A percentile compares a stretch with the other conserved stretches of the same genome.
These are phyloP conservation scores for Phocoena sinus DNA, from an alignment of 2,113 vertebrate species.

Conservation along the genomic window DNA sequence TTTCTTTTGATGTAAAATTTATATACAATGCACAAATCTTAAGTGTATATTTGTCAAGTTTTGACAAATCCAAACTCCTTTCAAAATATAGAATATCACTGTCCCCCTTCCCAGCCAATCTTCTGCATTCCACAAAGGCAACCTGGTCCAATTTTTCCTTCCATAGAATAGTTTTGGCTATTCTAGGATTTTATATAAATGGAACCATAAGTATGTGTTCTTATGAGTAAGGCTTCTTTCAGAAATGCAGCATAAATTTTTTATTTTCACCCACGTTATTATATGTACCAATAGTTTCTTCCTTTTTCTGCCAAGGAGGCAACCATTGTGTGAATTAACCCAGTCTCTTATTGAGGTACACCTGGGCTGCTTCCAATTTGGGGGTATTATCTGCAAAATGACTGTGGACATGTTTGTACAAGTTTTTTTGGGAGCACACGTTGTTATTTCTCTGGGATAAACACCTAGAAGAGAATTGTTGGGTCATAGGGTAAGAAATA, in stretches of 20 bases:
- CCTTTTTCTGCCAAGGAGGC: neutral
- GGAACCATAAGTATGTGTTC: neutral
- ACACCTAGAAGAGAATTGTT: neutral
- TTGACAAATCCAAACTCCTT: neutral
- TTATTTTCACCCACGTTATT: neutral
- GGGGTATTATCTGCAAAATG: neutral
- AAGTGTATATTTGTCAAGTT: neutral
- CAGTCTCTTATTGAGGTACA: fast-evolving
- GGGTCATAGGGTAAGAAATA: neutral
- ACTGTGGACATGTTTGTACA: neutral
- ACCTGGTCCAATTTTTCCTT: neutral
- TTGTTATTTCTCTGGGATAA: neutral
- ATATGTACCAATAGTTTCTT: too few species aligned
- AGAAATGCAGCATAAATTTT: neutral
- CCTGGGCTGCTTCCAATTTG: neutral
- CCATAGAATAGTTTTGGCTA: neutral
- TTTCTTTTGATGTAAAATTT: neutral
- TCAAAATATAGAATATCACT: neutral
- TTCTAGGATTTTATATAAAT: neutral
- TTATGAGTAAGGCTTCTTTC: neutral
- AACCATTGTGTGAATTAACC: neutral
- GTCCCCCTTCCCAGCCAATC: neutral
- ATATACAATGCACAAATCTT: neutral
- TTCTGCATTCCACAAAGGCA: neutral
- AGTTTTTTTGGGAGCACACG: neutral